Conservation (phyloP, 1,140 invertebrate genomes). For the Eufriesea mexicana region DNA sequence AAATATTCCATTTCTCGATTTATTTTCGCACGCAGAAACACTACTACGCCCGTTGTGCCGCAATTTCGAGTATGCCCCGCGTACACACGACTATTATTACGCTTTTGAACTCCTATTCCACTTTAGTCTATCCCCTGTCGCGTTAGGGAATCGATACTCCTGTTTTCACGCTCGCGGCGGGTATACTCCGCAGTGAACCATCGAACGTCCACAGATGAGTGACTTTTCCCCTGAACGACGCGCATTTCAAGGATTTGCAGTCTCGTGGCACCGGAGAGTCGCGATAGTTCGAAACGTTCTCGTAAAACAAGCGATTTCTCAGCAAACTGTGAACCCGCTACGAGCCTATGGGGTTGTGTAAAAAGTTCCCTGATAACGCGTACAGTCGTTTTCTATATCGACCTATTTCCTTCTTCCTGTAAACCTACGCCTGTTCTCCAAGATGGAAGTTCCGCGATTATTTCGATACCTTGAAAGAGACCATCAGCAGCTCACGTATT, state of each 20-base stretch:
- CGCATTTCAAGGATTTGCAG: conserved; percentile 1
- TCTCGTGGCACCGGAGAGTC: conserved; percentile 9
- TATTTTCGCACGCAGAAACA: too few species aligned
- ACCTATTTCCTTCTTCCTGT: neutral
- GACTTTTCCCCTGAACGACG: conserved; percentile 15
- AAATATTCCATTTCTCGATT: too few species aligned
- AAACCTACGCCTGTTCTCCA: neutral
- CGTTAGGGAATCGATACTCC: neutral
- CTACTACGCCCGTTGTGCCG: too few species aligned
- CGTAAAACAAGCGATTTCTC: conserved; percentile 36
- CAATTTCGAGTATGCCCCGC: too few species aligned
- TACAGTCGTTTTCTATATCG: neutral
- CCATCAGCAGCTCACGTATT: too few species aligned
- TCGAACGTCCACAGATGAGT: conserved; percentile 26
- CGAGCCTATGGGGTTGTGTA: conserved; percentile 16
- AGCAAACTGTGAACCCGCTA: conserved; percentile 10
- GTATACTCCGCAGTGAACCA: neutral
- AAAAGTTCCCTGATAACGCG: conserved; percentile 38
- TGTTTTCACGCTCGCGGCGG: neutral
- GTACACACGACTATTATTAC: neutral
- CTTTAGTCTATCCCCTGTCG: neutral
- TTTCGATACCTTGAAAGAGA: too few species aligned
- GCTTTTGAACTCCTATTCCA: neutral
- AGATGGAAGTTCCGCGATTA: too few species aligned
- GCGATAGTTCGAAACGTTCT: conserved; percentile 13